phyloP scores from a whole-genome alignment of 2,888 invertebrate species.

The Coecobrya sp. region DNA sequence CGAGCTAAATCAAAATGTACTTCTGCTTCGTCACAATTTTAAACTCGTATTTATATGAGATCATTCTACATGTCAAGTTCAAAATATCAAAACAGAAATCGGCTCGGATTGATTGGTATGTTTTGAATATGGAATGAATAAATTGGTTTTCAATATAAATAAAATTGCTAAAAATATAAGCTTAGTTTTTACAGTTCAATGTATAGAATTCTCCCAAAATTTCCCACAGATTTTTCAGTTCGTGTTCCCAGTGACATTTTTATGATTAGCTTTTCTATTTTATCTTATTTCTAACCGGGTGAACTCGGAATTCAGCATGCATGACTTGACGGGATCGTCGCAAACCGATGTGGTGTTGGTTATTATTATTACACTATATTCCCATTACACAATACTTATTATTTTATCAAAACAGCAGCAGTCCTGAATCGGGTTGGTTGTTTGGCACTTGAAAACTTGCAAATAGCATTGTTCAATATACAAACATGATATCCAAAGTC shows the following conservation, averaged over 20 bases:
- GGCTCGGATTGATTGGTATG: constrained; percentile 51
- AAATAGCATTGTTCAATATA: constrained; percentile 26
- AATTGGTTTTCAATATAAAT: background rate
- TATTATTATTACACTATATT: constrained; percentile 60
- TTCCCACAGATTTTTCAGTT: constrained; percentile 39
- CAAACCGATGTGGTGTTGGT: background rate
- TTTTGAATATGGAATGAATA: constrained; percentile 12
- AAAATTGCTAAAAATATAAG: background rate
- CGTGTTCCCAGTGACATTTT: constrained; percentile 66
- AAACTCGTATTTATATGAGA: background rate
- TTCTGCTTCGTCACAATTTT: background rate
- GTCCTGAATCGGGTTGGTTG: background rate
- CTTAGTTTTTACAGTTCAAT: background rate
- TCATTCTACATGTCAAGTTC: constrained; percentile 13
- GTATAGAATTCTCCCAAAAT: background rate
- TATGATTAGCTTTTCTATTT: constrained; percentile 46
- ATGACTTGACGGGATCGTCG: constrained; percentile 65
- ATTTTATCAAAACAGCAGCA: constrained; percentile 47
- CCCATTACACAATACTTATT: constrained; percentile 59
- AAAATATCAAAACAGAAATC: constrained; percentile 36
- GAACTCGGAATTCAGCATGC: constrained; percentile 63
- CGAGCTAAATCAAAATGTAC: constrained; percentile 22
- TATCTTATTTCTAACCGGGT: constrained; percentile 42
- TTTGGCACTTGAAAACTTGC: constrained; percentile 51
- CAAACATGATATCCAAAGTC: background rate